Evolutionary conservation across 2,113 vertebrate species (phyloP), one percentile per base, ranked within the genome.

Genomic region (Balaeniceps rex): DNA sequence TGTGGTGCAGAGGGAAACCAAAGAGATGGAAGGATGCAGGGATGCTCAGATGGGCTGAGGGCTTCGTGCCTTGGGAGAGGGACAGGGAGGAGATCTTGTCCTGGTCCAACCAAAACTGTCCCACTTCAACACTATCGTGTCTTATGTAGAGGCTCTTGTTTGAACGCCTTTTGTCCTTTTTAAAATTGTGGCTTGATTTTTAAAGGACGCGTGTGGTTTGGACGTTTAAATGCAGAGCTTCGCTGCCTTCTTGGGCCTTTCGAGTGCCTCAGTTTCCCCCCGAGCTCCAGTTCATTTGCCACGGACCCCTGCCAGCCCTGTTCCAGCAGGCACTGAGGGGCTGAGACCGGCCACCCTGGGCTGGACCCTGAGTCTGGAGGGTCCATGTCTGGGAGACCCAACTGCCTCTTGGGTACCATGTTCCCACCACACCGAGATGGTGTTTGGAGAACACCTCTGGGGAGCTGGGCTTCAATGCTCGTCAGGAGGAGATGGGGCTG

Each of bases 81-180:
- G 25, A 21, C 5, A 12, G 22, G 21, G 49, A 88, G 26, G 42
- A 68, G 36, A n/a, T 31, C 11, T 63, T 47, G 16, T 24, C 18
- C 49, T 34, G 11, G 8, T 63, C 47, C 29, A 34, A 3, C 25
- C 44, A 19, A 42, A 86, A 3, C 9, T 11, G 15, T 29, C 64
- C 29, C 5, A 5, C 17, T 26, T 42, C 14, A 47, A 4, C 0
- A 0, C 12, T 36, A 0, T 5, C 0, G 0, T 23, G 11, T 40
- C 33, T 61, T 26, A 38, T 34, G n/a, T 29, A 63, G 66, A 26
- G 47, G 23, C 14, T 47, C 22, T 31, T 28, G 61, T 81, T 31
- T 0, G 0, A 55, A 28, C 6, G 13, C 0, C 6, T 36, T 47
- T 58, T 34, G 15, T 10, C 9, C 14, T 34, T n/a, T 44, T 12